Conservation (phyloP, 2,888 invertebrate species). For the Pandemis corylana region DNA sequence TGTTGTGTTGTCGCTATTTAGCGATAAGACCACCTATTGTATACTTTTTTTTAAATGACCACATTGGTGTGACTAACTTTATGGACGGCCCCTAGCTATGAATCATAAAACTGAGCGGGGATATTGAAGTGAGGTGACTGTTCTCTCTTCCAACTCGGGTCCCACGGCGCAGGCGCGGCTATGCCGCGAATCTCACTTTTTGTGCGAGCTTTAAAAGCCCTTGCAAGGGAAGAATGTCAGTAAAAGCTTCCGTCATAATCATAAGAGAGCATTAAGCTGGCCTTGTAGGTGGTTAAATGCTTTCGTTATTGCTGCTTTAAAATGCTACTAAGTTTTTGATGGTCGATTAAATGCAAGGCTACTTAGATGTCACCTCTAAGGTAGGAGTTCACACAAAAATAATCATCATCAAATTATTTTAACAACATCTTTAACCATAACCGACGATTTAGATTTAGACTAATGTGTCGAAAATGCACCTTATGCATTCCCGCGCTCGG, state of each 20-base stretch:
- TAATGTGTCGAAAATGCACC: too few relatives aligned
- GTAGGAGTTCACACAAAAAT: too few relatives aligned
- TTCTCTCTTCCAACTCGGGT: not conserved
- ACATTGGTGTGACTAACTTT: too few relatives aligned
- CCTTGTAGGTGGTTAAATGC: not conserved
- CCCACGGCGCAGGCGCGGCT: constrained; percentile 13
- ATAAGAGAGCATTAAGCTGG: not conserved
- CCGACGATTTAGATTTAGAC: too few relatives aligned
- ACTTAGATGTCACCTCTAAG: too few relatives aligned
- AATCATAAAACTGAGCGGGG: not conserved
- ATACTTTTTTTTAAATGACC: too few relatives aligned
- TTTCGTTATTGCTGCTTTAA: not conserved
- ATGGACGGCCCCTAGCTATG: too few relatives aligned
- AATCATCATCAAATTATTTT: too few relatives aligned
- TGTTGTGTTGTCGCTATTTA: too few relatives aligned
- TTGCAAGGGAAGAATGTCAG: constrained; percentile 10
- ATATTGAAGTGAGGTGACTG: not conserved
- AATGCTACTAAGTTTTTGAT: not conserved
- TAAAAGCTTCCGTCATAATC: constrained; percentile 31
- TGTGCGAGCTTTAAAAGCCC: constrained; percentile 9
- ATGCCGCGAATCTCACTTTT: constrained; percentile 11
- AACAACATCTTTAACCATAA: too few relatives aligned
- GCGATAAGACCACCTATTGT: too few relatives aligned
- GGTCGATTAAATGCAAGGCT: not conserved
- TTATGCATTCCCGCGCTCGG: too few relatives aligned